Evolutionary conservation across 2,113 vertebrate species (phyloP).

Genomic region (Theristicus caerulescens): DNA sequence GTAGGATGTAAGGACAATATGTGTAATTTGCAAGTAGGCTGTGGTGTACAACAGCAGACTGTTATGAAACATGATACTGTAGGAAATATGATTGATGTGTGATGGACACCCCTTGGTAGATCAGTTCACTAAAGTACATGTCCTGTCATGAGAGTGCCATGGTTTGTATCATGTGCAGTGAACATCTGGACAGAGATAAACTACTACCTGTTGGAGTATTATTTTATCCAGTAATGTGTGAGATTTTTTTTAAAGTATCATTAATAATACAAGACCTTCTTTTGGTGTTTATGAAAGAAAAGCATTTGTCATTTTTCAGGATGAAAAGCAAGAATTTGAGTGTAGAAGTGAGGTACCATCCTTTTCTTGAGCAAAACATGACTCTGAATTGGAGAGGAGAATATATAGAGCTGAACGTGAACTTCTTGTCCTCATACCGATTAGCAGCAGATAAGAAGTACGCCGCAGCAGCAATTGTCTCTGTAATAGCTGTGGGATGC

Average conservation of each 20-base stretch:
- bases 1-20: neutral
- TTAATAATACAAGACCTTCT: neutral
- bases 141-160: rapidly evolving
- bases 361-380: neutral
- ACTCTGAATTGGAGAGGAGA: neutral
- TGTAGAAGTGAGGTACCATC: neutral
- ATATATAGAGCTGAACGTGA: neutral
- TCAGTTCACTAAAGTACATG: neutral
- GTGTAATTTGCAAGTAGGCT: neutral
- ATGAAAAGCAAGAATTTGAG: neutral
- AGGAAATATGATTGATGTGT: neutral
- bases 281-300: neutral
- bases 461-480: neutral
- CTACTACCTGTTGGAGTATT: neutral
- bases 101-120: neutral
- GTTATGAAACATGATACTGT: constrained; percentile 16
- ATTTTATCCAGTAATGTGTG: neutral
- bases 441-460: neutral
- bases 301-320: neutral
- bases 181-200: neutral
- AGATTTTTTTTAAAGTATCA: neutral
- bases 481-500: neutral
- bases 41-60: neutral
- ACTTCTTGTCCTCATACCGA: neutral
- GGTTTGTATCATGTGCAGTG: neutral